Evolutionary conservation across 2,888 invertebrate species (phyloP), one percentile per base, ranked within the genome.

Genomic region (Lottia scabra): DNA sequence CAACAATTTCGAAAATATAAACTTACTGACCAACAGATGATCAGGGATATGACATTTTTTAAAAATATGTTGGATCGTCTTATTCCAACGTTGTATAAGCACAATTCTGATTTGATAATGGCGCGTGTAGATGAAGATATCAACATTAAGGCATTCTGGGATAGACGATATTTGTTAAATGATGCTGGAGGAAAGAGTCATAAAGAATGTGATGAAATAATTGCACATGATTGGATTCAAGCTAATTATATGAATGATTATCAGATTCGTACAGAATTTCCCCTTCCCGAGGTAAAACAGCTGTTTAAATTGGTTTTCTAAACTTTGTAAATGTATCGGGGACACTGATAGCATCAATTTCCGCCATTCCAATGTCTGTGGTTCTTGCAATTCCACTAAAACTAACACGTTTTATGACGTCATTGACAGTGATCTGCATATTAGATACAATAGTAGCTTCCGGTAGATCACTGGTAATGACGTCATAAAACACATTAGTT

Each of bases 71-170:
- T 78, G 12, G 67, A 74, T 19, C 65, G 64, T 38, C 44, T 82
- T 27, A 44, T 77, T 16, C 63, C 77, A 23, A 68, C 70, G 16
- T 66, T 80, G n/a, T 63, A 71, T 23, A 75, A 69, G 19, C 67
- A 80, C 12, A 75, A 78, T 70, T 72, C 76, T 19, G 85, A 88
- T 79, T 72, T 88, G 16, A 66, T 73, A 19, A 80, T 77, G 2
- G 73, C 81, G 64, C 91, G 95, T 92, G 89, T 94, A 45, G 96
- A 96, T 88, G 91, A 92, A 83, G 92, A 94, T 76, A 95, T 97
- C 4, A 91, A 95, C 26, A 91, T 95, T 81, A 95, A 96, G 91
- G 94, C 96, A 38, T 95, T 94, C 89, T 98, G 97, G 97, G 80
- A 82, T 46, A 74, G 87, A 44, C 73, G 80, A 16, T 27, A 48